Evolutionary conservation across 2,888 invertebrate species (phyloP).

Genomic region (Drosophila tanythrix): DNA sequence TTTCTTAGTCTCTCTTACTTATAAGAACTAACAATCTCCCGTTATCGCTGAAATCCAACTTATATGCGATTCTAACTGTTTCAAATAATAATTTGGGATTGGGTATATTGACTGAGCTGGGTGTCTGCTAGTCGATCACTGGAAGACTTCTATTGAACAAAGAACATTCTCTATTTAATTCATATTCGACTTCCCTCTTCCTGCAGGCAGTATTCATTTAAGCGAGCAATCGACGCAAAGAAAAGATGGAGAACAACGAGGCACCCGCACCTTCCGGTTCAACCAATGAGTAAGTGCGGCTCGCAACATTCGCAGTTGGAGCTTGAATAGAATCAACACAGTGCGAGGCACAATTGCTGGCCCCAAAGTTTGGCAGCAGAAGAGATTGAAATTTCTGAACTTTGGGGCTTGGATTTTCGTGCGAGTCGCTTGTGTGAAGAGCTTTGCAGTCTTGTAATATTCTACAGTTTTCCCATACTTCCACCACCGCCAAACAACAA

Average conservation of each 20-base stretch:
- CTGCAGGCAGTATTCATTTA: conserved; percentile 19
- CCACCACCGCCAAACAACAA: conserved; percentile 84
- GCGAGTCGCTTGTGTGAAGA: conserved; percentile 20
- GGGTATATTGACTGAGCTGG: neutral
- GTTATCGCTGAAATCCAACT: neutral
- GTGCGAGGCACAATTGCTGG: conserved; percentile 27
- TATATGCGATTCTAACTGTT: neutral
- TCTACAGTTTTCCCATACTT: conserved; percentile 84
- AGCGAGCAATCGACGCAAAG: conserved; percentile 19
- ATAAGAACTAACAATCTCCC: neutral
- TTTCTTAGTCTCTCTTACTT: neutral
- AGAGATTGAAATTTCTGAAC: neutral
- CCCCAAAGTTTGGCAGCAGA: neutral
- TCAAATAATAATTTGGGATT: neutral
- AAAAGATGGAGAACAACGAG: conserved; percentile 71
- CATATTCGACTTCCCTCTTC: conserved; percentile 6
- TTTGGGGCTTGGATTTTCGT: conserved; percentile 31
- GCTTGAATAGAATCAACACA: conserved; percentile 33
- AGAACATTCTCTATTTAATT: conserved; percentile 22
- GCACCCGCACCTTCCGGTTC: conserved; percentile 71
- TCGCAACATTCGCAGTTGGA: conserved; percentile 1
- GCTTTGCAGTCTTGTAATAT: conserved; percentile 60
- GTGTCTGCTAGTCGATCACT: neutral
- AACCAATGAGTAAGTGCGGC: conserved; percentile 71
- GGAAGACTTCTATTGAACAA: conserved; percentile 1